phyloP scores from a whole-genome alignment of 2,888 invertebrate species.

The Tuta absoluta region DNA sequence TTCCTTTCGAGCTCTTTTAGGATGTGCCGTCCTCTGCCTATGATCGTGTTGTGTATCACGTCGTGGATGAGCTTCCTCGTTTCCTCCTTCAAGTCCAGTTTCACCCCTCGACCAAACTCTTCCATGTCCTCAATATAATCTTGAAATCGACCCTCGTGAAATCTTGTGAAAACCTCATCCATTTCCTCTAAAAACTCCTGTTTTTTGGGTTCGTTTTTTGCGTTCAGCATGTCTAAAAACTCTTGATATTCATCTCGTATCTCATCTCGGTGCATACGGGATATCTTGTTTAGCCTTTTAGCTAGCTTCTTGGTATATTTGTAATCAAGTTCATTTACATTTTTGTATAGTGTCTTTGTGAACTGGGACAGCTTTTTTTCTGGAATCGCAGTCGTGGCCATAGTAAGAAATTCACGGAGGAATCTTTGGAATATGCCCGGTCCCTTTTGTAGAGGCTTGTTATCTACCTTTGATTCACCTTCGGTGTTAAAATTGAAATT shows the following conservation, averaged over 20 bases:
- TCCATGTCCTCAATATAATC: slow-evolving; percentile 51
- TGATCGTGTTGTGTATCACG: slow-evolving; percentile 39
- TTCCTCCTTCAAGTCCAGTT: slow-evolving; percentile 38
- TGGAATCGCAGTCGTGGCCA: background rate
- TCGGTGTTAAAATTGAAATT: background rate
- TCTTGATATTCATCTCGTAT: slow-evolving; percentile 42
- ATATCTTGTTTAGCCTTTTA: slow-evolving; percentile 44
- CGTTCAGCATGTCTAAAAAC: slow-evolving; percentile 42
- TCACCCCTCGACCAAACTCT: slow-evolving; percentile 39
- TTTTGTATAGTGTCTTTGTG: slow-evolving; percentile 43
- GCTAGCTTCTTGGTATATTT: slow-evolving; percentile 44
- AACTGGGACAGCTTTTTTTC: slow-evolving; percentile 46
- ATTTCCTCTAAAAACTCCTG: slow-evolving; percentile 52
- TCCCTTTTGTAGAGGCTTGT: background rate
- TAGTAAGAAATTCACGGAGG: slow-evolving; percentile 46
- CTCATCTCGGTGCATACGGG: slow-evolving; percentile 44
- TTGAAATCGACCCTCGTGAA: slow-evolving; percentile 47
- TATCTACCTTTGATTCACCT: no score
- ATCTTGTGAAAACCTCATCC: slow-evolving; percentile 49
- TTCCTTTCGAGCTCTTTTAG: slow-evolving; percentile 12
- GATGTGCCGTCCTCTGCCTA: slow-evolving; percentile 31
- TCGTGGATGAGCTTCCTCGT: slow-evolving; percentile 42
- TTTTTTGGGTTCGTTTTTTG: slow-evolving; percentile 35
- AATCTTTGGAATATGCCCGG: slow-evolving; percentile 55
- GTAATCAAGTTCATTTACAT: slow-evolving; percentile 42